Base-by-base conservation (phyloP, 2,797 vertebrate species). In the Streptopelia turtur region DNA sequence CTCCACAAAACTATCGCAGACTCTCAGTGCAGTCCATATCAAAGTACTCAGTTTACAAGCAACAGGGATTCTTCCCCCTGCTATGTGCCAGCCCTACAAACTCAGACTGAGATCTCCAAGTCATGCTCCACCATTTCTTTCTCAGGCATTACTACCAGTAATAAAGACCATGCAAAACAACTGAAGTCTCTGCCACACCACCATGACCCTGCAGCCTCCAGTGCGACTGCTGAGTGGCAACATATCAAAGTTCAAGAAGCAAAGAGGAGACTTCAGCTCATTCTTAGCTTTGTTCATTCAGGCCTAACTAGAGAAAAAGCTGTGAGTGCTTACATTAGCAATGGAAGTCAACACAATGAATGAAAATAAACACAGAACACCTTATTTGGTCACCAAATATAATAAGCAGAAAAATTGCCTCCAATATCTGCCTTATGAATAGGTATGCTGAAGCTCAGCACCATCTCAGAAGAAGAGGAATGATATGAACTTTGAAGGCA, bases 391-490 rank as follows among this genome's bases (percentile, higher is more conserved):
- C 70, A 91, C n/a, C 14, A 90, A 80, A 90, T 16, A 37, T 16
- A 69, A 24, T 15, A 83, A 75, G 5, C 6, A 49, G 33, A 24
- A 93, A 90, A 76, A 43, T 0, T 37, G 52, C 37, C n/a, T 87
- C 0, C 0, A 10, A 89, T 59, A 11, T 20, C 47, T 43, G 1
- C 55, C 10, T 60, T 37, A 5, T 12, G n/a, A 0, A 0, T 12
- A 78, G 52, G 6, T 27, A 83, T 10, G 8, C 13, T 53, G 13
- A 84, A 69, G 22, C 63, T 84, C 24, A 90, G 47, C 17, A 59
- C 8, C 5, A 3, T 3, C 30, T 59, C 78, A 66, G 64, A 68
- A 79, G 24, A 66, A 33, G 27, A 72, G 8, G 14, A 50, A 89
- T 87, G 30, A 9, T 9, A 80, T 0, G 2, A 90, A 69, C 47